These are phyloP conservation scores for Aricia agestis DNA, from an alignment of 1,140 invertebrate species.

Conservation along the genomic window DNA sequence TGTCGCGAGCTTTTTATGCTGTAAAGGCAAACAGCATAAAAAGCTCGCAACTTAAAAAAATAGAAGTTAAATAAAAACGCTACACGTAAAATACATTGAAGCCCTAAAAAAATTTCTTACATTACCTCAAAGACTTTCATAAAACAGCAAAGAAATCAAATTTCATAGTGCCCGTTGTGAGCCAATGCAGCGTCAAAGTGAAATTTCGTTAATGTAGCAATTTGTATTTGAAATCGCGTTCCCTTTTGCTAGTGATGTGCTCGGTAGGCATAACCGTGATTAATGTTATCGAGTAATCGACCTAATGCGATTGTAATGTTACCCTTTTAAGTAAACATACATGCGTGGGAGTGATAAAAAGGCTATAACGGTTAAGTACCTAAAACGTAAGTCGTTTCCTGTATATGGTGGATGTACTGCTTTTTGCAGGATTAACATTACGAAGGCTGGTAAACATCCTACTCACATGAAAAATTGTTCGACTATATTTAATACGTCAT, in stretches of 20 bases:
- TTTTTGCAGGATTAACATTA: not conserved
- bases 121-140: conserved; percentile 17
- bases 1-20: too few relatives aligned
- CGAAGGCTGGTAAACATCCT: not conserved
- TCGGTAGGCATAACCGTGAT: not conserved
- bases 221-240: conserved; percentile 31
- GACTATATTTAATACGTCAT: too few relatives aligned
- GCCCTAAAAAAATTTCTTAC: not conserved
- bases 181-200: conserved; percentile 29
- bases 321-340: not conserved
- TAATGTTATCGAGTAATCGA: not conserved
- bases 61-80: not conserved
- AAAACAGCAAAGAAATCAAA: conserved; percentile 18
- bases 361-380: not conserved
- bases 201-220: conserved; percentile 34
- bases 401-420: not conserved
- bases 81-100: not conserved
- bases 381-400: not conserved
- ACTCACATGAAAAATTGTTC: too few relatives aligned
- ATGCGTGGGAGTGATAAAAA: conserved; percentile 5
- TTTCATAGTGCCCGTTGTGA: conserved; percentile 16
- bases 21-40: not conserved
- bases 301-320: not conserved
- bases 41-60: not conserved
- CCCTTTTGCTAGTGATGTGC: conserved; percentile 22